phyloP scores from a whole-genome alignment of 2,888 invertebrate genomes.

The Cerastis leucographa region DNA sequence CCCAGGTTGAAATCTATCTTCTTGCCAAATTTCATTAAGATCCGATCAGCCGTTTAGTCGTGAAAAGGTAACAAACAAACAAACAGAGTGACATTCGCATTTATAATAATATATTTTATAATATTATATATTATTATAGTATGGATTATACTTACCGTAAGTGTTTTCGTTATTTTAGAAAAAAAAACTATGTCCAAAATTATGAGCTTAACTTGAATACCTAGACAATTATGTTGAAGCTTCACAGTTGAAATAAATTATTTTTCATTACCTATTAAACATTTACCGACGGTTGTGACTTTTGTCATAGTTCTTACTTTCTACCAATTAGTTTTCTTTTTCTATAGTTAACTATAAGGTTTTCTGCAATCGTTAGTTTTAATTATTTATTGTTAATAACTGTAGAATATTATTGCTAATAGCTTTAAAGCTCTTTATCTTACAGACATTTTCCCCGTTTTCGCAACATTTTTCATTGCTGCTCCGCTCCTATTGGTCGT shows the following conservation, averaged over 20 bases:
- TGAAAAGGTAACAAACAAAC: no score
- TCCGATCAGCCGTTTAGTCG: no score
- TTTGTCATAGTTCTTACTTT: conserved; percentile 23
- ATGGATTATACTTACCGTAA: no score
- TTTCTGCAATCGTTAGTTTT: neutral
- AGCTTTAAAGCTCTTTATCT: neutral
- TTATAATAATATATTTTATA: no score
- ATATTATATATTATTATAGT: no score
- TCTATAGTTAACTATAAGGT: neutral
- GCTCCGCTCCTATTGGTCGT: no score
- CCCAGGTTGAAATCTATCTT: no score
- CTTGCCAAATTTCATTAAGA: no score
- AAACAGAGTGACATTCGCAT: no score
- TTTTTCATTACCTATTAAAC: neutral
- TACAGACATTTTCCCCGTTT: neutral
- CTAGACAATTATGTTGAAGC: neutral
- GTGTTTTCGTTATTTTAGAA: neutral
- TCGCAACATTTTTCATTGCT: no score
- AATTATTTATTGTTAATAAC: neutral
- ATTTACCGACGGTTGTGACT: neutral
- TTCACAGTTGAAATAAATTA: neutral
- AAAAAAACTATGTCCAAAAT: neutral
- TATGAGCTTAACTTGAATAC: neutral
- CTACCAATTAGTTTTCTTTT: conserved; percentile 27
- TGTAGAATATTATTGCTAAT: neutral